phyloP scores from a whole-genome alignment of 2,113 vertebrate species.

The Anguilla rostrata region DNA sequence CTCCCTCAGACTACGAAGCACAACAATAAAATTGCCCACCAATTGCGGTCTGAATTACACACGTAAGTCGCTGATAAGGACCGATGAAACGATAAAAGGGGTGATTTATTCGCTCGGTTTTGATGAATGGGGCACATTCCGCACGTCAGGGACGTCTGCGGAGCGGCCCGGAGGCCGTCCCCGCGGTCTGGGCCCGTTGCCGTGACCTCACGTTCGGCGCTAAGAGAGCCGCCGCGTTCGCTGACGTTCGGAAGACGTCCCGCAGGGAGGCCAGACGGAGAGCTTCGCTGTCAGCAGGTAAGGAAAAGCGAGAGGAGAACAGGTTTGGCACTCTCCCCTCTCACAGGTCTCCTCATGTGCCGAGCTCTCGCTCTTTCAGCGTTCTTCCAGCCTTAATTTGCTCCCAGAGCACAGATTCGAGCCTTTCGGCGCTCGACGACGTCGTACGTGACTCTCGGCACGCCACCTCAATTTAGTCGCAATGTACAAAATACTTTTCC shows the following conservation, averaged over 20 bases:
- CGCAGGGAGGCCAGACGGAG: background rate
- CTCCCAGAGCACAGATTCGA: conserved; percentile 34
- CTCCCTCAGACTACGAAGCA: background rate
- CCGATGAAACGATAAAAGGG: background rate
- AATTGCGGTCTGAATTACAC: background rate
- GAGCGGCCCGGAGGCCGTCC: background rate
- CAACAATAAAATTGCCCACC: background rate
- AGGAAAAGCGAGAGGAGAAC: background rate
- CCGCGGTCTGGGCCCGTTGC: background rate
- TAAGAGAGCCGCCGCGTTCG: background rate
- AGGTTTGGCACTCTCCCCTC: background rate
- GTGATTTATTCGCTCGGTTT: background rate
- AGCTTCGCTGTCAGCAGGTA: background rate
- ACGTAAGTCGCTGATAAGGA: background rate
- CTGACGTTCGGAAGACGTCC: background rate
- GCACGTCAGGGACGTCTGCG: background rate
- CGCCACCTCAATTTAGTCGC: background rate
- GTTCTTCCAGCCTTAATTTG: conserved; percentile 21
- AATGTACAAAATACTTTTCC: background rate
- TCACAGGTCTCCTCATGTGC: background rate
- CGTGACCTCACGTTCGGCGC: background rate
- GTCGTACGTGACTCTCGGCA: background rate
- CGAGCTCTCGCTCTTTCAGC: conserved; percentile 15
- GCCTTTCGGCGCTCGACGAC: conserved; percentile 26
- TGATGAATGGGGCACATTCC: conserved; percentile 23